A percentile compares a stretch with the other conserved stretches of the same genome.
phyloP scores from a whole-genome alignment of 37 sponge, comb jelly and placozoan genomes.

The Chondrosia reniformis region DNA sequence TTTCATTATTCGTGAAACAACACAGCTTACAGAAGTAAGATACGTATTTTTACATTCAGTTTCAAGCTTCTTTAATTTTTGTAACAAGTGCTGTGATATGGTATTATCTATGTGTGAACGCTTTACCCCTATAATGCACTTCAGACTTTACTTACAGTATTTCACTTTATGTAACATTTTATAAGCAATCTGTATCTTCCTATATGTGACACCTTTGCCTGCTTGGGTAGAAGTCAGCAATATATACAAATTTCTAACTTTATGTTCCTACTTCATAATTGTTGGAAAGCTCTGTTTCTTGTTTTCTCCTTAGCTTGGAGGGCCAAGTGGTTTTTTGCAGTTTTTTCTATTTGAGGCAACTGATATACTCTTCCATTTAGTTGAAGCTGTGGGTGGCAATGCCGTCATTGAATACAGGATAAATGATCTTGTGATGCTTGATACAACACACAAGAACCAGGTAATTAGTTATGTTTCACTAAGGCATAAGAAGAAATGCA shows the following conservation, averaged over 20 bases:
- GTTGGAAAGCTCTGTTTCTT: too few relatives aligned
- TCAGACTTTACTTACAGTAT: background rate
- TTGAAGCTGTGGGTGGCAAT: constrained; percentile 66
- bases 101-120: background rate
- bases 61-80: background rate
- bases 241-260: too few relatives aligned
- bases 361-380: constrained; percentile 48
- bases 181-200: background rate
- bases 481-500: too few relatives aligned
- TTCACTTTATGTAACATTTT: too few relatives aligned
- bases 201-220: background rate
- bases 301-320: constrained; percentile 31
- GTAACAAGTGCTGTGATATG: background rate
- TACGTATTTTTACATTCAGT: background rate
- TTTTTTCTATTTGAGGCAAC: constrained; percentile 60
- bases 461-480: too few relatives aligned
- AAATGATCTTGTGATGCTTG: constrained; percentile 56
- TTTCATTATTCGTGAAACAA: constrained; percentile 16
- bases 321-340: constrained; percentile 42
- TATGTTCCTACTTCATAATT: too few relatives aligned
- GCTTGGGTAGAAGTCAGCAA: too few relatives aligned
- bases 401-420: constrained; percentile 56
- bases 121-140: background rate
- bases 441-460: constrained; percentile 71
- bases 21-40: constrained; percentile 6